These are phyloP conservation scores for Drosophila longiperda DNA, from an alignment of 2,888 invertebrate genomes.

Conservation along the genomic window DNA sequence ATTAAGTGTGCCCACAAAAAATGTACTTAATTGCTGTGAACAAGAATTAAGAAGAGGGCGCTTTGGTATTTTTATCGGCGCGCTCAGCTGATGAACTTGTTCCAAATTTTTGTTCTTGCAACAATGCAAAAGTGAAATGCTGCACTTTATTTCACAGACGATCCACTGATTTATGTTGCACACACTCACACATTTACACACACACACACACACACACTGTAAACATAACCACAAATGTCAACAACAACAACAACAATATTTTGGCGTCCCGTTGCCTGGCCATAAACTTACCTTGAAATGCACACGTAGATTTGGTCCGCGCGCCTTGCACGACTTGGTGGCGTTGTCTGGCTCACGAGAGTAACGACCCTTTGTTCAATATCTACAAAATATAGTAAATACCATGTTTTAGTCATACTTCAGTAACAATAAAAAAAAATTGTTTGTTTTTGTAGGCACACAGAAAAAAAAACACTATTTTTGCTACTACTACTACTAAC, in stretches of 20 bases:
- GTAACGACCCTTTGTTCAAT: slow-evolving; percentile 93
- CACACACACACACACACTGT: slow-evolving; percentile 3
- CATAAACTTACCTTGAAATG: slow-evolving; percentile 94
- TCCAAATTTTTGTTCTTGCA: slow-evolving; percentile 69
- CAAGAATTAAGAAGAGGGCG: slow-evolving; percentile 58
- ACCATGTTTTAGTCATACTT: slow-evolving; percentile 50
- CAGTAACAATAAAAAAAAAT: slow-evolving; percentile 41
- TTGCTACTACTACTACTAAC: slow-evolving; percentile 3
- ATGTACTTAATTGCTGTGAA: slow-evolving; percentile 24
- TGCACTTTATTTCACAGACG: slow-evolving; percentile 39
- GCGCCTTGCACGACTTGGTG: slow-evolving; percentile 98
- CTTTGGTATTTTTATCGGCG: slow-evolving; percentile 24
- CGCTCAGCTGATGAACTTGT: slow-evolving; percentile 78
- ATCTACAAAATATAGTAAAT: slow-evolving; percentile 78
- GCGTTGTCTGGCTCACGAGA: slow-evolving; percentile 98
- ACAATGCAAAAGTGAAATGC: slow-evolving; percentile 82
- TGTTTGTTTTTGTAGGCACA: slow-evolving; percentile 32
- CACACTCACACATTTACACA: slow-evolving; percentile 5
- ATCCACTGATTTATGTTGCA: slow-evolving; percentile 82
- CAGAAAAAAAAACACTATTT: slow-evolving; percentile 48
- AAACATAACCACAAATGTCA: slow-evolving; percentile 40
- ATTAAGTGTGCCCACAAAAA: slow-evolving; percentile 21
- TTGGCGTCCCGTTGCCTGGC: slow-evolving; percentile 30
- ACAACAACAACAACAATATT: slow-evolving; percentile 38
- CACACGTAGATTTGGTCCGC: slow-evolving; percentile 98